Conservation (phyloP, 2,113 vertebrate genomes). For the Prolemur simus region DNA sequence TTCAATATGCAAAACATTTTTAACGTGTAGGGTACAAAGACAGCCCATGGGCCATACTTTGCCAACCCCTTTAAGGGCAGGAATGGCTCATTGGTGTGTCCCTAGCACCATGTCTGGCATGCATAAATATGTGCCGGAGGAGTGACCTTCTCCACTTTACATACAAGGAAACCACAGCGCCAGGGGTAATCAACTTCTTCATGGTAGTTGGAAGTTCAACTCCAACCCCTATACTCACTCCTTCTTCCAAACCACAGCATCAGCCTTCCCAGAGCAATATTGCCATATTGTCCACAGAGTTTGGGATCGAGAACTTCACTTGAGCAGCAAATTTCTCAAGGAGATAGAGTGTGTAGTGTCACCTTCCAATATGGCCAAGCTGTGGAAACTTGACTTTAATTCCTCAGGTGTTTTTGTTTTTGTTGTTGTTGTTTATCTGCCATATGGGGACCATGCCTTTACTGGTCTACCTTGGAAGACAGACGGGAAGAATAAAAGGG, state of each 20-base stretch:
- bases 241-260: background rate
- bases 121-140: background rate
- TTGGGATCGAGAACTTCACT: background rate
- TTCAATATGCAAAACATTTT: background rate
- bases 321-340: background rate
- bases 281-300: background rate
- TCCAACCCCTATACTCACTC: background rate
- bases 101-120: background rate
- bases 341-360: background rate
- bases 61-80: background rate
- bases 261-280: background rate
- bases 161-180: background rate
- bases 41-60: background rate
- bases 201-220: background rate
- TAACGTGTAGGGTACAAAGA: background rate
- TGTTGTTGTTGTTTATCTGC: background rate
- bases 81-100: rapidly evolving
- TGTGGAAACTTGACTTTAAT: background rate
- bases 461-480: too few relatives aligned
- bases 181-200: background rate
- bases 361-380: background rate
- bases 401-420: background rate
- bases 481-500: background rate
- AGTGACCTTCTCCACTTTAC: background rate
- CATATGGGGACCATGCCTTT: background rate